Conservation (phyloP, 2,888 invertebrate species). For the Machimus rusticus region DNA sequence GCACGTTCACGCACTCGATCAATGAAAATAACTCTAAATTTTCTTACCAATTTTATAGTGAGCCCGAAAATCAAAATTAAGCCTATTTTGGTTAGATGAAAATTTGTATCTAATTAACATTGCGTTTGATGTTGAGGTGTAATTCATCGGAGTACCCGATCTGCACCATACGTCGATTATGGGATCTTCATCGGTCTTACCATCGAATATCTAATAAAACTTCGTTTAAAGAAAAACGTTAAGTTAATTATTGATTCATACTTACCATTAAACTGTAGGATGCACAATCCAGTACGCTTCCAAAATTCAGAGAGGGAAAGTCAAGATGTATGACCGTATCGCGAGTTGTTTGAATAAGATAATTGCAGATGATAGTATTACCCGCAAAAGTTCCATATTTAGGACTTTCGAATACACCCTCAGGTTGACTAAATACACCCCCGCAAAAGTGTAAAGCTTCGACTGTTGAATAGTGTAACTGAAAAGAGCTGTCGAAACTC, state of each 20-base stretch:
- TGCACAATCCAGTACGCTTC: conserved; percentile 67
- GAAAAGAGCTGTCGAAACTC: conserved; percentile 77
- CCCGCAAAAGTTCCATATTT: background rate
- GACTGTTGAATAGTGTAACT: conserved; percentile 77
- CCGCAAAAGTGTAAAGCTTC: conserved; percentile 84
- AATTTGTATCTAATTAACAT: conserved; percentile 69
- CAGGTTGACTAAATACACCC: conserved; percentile 71
- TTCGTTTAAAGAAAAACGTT: background rate
- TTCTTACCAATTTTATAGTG: conserved; percentile 65
- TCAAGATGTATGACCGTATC: conserved; percentile 72
- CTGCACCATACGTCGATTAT: conserved; percentile 79
- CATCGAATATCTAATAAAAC: conserved; percentile 73
- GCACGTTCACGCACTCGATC: background rate
- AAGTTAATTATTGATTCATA: too few species aligned
- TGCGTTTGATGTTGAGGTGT: conserved; percentile 67
- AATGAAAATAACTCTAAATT: conserved; percentile 36
- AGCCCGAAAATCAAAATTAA: conserved; percentile 65
- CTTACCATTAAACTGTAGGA: conserved; percentile 71
- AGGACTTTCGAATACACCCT: conserved; percentile 73
- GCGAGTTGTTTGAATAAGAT: conserved; percentile 74
- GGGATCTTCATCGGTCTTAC: conserved; percentile 67
- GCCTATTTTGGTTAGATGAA: too few species aligned
- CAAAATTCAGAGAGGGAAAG: conserved; percentile 71
- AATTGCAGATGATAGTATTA: conserved; percentile 69
- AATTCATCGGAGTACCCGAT: conserved; percentile 65